Conservation (phyloP, 2,888 invertebrate species). For the Baccha elongata region DNA sequence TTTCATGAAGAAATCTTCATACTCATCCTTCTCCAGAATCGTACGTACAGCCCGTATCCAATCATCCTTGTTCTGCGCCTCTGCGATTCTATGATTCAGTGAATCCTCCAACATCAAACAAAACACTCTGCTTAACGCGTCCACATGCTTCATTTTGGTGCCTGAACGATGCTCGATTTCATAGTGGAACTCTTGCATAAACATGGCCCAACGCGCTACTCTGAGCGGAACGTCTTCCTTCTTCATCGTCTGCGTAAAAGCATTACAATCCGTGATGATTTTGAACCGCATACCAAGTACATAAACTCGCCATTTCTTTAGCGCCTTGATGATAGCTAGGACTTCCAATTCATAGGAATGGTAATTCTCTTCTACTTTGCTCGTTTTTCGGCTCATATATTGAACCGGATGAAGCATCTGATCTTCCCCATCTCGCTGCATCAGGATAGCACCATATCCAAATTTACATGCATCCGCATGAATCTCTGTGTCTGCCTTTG, state of each 20-base stretch:
- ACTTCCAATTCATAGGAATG: too few relatives aligned
- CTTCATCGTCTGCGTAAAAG: too few relatives aligned
- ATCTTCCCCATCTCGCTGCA: background rate
- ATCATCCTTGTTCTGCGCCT: background rate
- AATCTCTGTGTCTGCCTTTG: background rate
- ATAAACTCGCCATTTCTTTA: background rate
- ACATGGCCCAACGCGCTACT: too few relatives aligned
- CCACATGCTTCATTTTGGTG: background rate
- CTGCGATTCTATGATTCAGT: background rate
- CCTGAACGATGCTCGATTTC: background rate
- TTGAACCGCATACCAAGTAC: background rate
- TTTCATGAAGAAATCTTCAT: background rate
- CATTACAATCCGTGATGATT: background rate
- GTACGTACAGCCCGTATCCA: background rate
- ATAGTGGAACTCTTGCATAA: background rate
- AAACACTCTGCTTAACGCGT: background rate
- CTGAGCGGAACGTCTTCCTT: too few relatives aligned
- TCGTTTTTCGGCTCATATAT: background rate
- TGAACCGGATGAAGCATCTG: background rate
- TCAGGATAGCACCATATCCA: background rate
- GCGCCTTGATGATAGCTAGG: background rate
- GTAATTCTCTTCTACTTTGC: too few relatives aligned
- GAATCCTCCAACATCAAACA: background rate
- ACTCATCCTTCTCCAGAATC: too few relatives aligned
- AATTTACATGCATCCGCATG: background rate